phyloP scores from a whole-genome alignment of 2,888 invertebrate genomes.

The Mellilla xanthometata region DNA sequence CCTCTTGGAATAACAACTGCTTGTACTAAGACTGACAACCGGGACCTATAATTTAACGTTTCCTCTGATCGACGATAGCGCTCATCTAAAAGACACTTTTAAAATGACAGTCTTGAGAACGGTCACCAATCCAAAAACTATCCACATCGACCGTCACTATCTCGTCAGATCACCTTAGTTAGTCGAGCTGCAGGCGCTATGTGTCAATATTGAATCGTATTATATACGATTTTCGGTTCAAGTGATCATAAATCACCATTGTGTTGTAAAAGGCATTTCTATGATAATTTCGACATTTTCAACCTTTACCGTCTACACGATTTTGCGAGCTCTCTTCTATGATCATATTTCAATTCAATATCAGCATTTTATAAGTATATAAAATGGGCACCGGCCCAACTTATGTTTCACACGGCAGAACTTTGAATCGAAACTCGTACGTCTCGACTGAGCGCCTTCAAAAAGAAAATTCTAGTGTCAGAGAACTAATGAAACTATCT shows the following conservation, averaged over 20 bases:
- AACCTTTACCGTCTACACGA: neutral
- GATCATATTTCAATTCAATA: constrained; percentile 2
- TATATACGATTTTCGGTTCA: no score
- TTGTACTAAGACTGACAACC: no score
- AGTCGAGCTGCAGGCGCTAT: no score
- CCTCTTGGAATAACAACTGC: no score
- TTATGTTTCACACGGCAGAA: constrained; percentile 23
- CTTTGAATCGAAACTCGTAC: constrained; percentile 23
- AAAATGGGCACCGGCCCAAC: constrained; percentile 19
- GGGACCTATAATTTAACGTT: no score
- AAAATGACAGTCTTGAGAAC: no score
- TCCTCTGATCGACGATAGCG: no score
- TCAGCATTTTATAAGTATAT: constrained; percentile 3
- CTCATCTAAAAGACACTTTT: no score
- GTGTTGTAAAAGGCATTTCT: neutral
- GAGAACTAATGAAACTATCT: constrained; percentile 42
- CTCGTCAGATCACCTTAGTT: no score
- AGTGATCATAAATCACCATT: neutral
- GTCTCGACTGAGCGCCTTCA: constrained; percentile 22
- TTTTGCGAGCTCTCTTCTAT: neutral
- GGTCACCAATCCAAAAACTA: no score
- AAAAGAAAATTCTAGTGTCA: constrained; percentile 35
- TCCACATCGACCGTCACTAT: no score
- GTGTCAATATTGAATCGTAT: no score
- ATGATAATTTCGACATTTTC: neutral